Base-by-base conservation (phyloP, 2,113 vertebrate species). In the Siphamia tubifer region DNA sequence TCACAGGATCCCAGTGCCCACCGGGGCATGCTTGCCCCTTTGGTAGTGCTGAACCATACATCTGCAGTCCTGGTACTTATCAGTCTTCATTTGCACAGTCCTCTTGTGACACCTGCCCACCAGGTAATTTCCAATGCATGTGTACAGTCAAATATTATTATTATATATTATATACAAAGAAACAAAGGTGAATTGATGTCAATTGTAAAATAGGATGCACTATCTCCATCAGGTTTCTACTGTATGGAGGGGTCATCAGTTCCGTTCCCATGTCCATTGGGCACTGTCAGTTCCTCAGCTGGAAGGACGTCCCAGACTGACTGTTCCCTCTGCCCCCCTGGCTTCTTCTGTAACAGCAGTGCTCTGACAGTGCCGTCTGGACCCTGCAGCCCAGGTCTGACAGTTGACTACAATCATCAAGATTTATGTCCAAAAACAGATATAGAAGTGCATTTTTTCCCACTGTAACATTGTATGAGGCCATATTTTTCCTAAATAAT, bases 11-110 rank as follows among this genome's bases (percentile, higher is more conserved):
- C 21, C 63, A 91, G 47, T 97, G 96, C 64, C 94, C 91, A 2
- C 42, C 79, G 61, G 94, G 95, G 17, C 91, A 95, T 48, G 81
- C 70, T 0, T 98, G 96, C 38, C 94, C 95, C 16, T 8, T 45
- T 52, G 95, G 95, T 30, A 96, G 94, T 51, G 67, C 56, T 7
- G 75, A 92, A 53, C 94, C 95, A 0, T 9, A 74, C 34, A 71
- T 87, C 15, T 98, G 96, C 60, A 87, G 81, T 2, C 64, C 91
- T 34, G 96, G 96, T 25, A 89, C 94, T 31, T 96, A 95, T 39
- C 96, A 97, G 72, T 51, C 90, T 64, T 75, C 54, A 30, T 68
- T 83, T 58, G 86, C 81, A 34, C 87, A 91, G 53, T 31, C 74
- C 1, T 53, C 45, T 25, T 94, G 91, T 55, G 43, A 74, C 38